Conservation (phyloP, 1,140 invertebrate species). For the Drosophila pallidifrons region DNA sequence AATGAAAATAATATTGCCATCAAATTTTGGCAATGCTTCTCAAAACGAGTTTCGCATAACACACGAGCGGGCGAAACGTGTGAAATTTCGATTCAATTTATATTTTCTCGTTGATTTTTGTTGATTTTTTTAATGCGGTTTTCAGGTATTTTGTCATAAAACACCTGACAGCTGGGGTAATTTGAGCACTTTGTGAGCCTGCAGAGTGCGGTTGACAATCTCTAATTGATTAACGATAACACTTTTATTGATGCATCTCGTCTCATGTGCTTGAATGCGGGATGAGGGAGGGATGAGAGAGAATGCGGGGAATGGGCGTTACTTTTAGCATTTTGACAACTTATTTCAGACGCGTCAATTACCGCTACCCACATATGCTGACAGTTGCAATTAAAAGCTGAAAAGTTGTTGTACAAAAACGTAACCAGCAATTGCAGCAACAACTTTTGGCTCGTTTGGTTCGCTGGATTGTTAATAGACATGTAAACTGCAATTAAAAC, state of each 20-base stretch:
- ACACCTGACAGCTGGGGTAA: conserved; percentile 52
- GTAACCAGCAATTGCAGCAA: conserved; percentile 21
- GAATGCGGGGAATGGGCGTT: conserved; percentile 24
- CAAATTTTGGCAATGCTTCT: conserved; percentile 25
- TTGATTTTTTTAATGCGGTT: conserved; percentile 35
- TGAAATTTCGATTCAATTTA: conserved; percentile 41
- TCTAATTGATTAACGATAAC: conserved; percentile 49
- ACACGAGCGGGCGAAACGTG: conserved; percentile 31
- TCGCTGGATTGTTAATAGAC: conserved; percentile 71
- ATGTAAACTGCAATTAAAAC: conserved; percentile 82
- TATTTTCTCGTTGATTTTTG: conserved; percentile 8
- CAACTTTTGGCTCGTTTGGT: conserved; percentile 29
- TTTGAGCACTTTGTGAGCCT: conserved; percentile 39
- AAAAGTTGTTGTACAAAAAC: conserved; percentile 34
- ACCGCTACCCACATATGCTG: conserved; percentile 52
- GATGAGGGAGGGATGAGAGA: not conserved
- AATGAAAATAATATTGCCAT: conserved; percentile 43
- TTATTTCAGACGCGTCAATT: conserved; percentile 55
- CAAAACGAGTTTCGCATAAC: conserved; percentile 37
- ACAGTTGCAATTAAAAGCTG: conserved; percentile 56
- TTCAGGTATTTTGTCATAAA: conserved; percentile 54
- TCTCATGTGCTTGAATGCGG: not conserved
- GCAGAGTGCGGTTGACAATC: conserved; percentile 49
- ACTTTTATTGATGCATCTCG: conserved; percentile 37
- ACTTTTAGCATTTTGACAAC: conserved; percentile 49